These are phyloP conservation scores for Chionomys nivalis DNA, from an alignment of 2,113 vertebrate species.

Conservation along the genomic window DNA sequence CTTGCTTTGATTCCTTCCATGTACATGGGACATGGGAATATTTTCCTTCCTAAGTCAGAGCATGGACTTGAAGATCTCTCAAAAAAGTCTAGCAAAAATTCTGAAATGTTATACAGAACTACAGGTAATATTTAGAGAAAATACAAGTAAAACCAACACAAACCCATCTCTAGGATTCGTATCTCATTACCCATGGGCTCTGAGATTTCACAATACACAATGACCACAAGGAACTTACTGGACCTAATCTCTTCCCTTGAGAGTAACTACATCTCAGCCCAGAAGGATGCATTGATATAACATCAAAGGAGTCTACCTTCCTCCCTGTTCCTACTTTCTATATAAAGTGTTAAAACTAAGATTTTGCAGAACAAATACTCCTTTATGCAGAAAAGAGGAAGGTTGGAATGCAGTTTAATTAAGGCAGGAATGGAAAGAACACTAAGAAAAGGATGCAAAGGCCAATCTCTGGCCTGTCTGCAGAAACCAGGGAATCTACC, in stretches of 20 bases:
- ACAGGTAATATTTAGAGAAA: slow-evolving; percentile 42
- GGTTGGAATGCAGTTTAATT: slow-evolving; percentile 52
- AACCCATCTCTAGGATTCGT: background rate
- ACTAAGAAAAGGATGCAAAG: background rate
- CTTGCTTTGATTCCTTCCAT: background rate
- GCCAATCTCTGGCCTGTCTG: background rate
- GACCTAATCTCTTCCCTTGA: background rate
- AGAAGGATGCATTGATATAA: background rate
- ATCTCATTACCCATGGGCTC: background rate
- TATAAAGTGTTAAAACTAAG: background rate
- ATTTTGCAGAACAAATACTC: slow-evolving; percentile 31
- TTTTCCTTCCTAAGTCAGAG: background rate
- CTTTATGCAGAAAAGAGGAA: slow-evolving; percentile 58
- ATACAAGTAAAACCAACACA: slow-evolving; percentile 41
- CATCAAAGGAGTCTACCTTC: background rate
- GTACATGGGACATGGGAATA: accelerated
- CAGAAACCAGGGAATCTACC: slow-evolving; percentile 29
- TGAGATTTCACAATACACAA: background rate
- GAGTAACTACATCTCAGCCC: background rate
- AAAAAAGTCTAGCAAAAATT: slow-evolving; percentile 25
- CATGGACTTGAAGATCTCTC: background rate
- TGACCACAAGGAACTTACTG: background rate
- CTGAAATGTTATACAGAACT: background rate
- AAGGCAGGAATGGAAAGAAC: slow-evolving; percentile 18
- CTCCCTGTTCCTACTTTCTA: background rate